Base-by-base conservation (phyloP, 2,797 vertebrate species). In the Etheostoma perlongum region DNA sequence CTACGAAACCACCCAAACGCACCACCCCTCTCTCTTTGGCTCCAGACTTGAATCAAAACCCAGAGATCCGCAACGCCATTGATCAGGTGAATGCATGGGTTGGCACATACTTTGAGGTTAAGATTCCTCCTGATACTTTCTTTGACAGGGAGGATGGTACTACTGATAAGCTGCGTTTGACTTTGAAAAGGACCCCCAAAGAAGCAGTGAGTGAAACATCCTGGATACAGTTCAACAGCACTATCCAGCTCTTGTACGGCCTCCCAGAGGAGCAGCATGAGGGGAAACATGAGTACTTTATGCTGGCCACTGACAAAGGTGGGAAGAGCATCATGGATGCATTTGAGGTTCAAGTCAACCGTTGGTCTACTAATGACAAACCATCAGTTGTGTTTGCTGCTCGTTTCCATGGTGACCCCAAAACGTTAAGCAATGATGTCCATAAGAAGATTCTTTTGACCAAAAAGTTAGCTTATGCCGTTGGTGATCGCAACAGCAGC, bases 151-250 rank as follows among this genome's bases (percentile, higher is more conserved):
- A 99, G 60, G 98, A 99, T 44, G 98, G 98, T 46, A 99, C 98
- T 13, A 98, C 98, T 0, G 98, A 99, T 89, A 99, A 99, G 78
- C 91, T 99, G 59, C 96, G 97, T 84, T 93, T 99, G 78, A 98
- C 97, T 21, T 84, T 99, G 89, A 97, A 97, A 83, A 95, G 96
- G 52, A 96, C 96, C 46, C 95, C 97, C 44, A 96, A 95, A 85
- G 97, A 98, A 64, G 82, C 95, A 33, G 94, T 98, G 2, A 96
- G 90, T 9, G 98, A 99, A 88, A 96, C 96, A 2, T 98, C 97
- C 0, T 99, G 98, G 98, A 99, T 99, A 27, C 97, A 99, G 78
- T 99, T 99, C 86, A 99, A 99, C 86, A 98, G 97, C 91, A 98
- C 97, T 8, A 99, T 98, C 91, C 98, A 99, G 91, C 96, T 99